Conservation (phyloP, 2,113 vertebrate species). For the Cryptoleucopteryx plumbea region DNA sequence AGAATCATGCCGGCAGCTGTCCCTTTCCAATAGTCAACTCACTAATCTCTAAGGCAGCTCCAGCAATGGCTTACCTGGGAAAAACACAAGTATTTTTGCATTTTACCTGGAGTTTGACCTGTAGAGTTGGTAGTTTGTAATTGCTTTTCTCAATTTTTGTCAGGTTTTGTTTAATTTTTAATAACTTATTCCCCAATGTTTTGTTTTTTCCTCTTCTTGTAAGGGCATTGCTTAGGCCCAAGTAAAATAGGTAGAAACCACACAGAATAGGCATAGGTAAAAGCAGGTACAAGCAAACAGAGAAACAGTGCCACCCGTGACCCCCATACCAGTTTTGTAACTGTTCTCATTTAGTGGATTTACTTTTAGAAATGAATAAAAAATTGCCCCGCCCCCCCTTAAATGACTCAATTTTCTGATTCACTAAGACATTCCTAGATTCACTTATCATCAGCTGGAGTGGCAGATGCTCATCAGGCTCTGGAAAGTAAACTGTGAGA, state of each 20-base stretch:
- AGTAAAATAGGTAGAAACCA: background rate
- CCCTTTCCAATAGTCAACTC: background rate
- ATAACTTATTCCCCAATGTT: background rate
- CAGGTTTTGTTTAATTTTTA: background rate
- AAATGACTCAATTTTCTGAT: background rate
- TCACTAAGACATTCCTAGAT: background rate
- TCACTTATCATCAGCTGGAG: background rate
- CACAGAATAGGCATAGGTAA: background rate
- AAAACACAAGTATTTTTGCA: background rate
- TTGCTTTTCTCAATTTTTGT: fast-evolving
- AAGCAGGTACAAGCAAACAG: background rate
- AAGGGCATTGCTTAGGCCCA: background rate
- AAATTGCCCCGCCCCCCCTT: background rate
- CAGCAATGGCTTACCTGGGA: background rate
- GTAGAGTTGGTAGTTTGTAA: background rate
- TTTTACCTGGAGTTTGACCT: background rate
- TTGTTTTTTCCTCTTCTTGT: background rate
- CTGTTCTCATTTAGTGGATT: background rate
- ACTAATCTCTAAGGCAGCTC: background rate
- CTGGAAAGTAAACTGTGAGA: background rate
- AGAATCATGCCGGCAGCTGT: background rate
- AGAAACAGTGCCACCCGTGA: background rate
- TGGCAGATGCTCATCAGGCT: background rate
- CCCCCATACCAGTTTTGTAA: background rate
- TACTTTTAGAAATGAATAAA: background rate